These are phyloP conservation scores for Ptychoptera contaminata DNA, from an alignment of 2,888 invertebrate genomes.

Conservation along the genomic window DNA sequence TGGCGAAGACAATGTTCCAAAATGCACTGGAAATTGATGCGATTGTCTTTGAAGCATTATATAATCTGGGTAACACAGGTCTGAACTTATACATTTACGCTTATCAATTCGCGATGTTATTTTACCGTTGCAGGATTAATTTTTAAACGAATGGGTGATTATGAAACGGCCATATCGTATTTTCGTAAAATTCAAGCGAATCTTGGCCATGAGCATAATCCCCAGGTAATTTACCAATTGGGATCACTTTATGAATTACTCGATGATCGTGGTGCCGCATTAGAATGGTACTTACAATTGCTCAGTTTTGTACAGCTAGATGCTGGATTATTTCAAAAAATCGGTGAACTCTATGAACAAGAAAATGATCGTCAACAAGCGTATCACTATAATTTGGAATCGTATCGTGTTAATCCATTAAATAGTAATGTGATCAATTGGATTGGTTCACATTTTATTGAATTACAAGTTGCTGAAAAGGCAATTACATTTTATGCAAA, in stretches of 20 bases:
- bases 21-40: slow-evolving; percentile 67
- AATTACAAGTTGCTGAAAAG: slow-evolving; percentile 77
- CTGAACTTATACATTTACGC: no score
- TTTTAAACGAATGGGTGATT: slow-evolving; percentile 49
- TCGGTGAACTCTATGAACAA: slow-evolving; percentile 79
- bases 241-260: slow-evolving; percentile 60
- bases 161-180: slow-evolving; percentile 59
- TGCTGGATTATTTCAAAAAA: slow-evolving; percentile 71
- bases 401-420: slow-evolving; percentile 27
- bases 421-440: slow-evolving; percentile 61
- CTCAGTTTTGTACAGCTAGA: slow-evolving; percentile 76
- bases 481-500: slow-evolving; percentile 70
- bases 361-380: slow-evolving; percentile 86
- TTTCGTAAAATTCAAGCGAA: slow-evolving; percentile 63
- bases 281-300: slow-evolving; percentile 56
- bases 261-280: slow-evolving; percentile 41
- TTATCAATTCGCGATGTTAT: no score
- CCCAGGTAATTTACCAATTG: slow-evolving; percentile 52
- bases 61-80: slow-evolving; percentile 49
- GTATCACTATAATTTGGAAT: slow-evolving; percentile 28
- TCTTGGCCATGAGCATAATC: slow-evolving; percentile 50
- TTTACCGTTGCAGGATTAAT: slow-evolving; percentile 35
- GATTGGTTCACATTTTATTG: slow-evolving; percentile 78
- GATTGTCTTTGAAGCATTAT: slow-evolving; percentile 69
- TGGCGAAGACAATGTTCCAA: slow-evolving; percentile 53